Conservation (phyloP, 92 coral and sea anemone genomes). For the Umimayanthus chanpuru region DNA sequence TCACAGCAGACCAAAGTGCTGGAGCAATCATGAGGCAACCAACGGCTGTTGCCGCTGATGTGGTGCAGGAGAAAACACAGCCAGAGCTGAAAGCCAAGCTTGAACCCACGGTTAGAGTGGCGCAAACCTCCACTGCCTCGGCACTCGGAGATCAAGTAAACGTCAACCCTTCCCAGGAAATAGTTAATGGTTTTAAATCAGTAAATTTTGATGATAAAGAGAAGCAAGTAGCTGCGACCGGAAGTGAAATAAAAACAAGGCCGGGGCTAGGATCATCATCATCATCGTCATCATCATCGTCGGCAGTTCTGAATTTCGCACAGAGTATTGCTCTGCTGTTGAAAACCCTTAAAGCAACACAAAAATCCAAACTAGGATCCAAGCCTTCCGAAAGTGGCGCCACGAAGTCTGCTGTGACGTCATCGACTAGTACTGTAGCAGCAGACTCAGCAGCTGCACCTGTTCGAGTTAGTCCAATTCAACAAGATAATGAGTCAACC, state of each 20-base stretch:
- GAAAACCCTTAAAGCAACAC: conserved; percentile 20
- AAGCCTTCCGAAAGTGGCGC: not conserved
- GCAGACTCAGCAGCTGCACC: not conserved
- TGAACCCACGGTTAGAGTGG: conserved; percentile 15
- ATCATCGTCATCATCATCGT: not conserved
- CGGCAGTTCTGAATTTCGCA: conserved; percentile 14
- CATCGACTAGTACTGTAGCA: not conserved
- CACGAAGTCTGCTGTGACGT: not conserved
- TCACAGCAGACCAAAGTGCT: conserved; percentile 2
- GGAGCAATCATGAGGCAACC: not conserved
- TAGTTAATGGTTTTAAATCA: not conserved
- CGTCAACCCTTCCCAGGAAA: not conserved
- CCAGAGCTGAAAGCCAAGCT: conserved; percentile 21
- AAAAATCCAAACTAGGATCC: not conserved
- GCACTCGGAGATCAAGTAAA: not conserved
- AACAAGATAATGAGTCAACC: not conserved
- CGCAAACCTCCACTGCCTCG: not conserved
- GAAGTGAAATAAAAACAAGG: not conserved
- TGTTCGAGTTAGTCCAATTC: not conserved
- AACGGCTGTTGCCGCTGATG: conserved; percentile 7
- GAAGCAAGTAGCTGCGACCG: not conserved
- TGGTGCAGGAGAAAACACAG: conserved; percentile 52
- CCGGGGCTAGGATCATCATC: not conserved
- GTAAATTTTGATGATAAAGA: not conserved
- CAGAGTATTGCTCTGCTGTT: conserved; percentile 36